These are phyloP conservation scores for Gulo gulo DNA, from an alignment of 2,113 vertebrate genomes.

Conservation along the genomic window DNA sequence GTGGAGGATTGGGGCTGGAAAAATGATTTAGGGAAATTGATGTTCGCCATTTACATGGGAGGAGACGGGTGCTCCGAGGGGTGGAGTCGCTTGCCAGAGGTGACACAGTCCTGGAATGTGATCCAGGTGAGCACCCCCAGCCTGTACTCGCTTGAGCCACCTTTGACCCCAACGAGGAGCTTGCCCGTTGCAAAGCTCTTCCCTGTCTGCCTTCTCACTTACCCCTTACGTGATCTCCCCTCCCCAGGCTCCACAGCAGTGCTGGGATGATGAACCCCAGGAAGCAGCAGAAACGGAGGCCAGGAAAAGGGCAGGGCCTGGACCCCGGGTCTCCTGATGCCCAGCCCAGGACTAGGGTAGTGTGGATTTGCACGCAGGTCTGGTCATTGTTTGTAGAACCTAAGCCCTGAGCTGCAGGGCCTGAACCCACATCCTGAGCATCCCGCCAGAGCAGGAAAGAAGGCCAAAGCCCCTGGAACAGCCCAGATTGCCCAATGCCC, in stretches of 20 bases:
- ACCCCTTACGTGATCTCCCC: background rate
- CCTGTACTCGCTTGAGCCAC: background rate
- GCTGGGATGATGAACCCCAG: background rate
- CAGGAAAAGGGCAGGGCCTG: background rate
- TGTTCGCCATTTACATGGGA: background rate
- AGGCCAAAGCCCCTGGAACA: background rate
- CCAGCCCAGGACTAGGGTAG: background rate
- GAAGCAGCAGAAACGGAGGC: background rate
- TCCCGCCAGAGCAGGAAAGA: background rate
- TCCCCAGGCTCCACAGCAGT: background rate
- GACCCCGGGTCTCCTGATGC: background rate
- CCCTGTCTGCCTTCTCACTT: background rate
- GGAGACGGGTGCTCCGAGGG: background rate
- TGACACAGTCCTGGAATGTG: background rate
- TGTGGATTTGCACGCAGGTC: background rate
- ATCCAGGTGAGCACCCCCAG: background rate
- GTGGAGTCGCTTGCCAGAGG: background rate
- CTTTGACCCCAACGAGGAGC: background rate
- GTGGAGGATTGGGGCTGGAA: background rate
- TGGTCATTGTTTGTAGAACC: background rate
- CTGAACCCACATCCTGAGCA: background rate
- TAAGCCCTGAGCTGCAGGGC: background rate
- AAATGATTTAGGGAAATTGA: background rate
- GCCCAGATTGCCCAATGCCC: background rate
- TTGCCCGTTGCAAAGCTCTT: background rate